A percentile compares a stretch with the other conserved stretches of the same genome.
Conservation (phyloP, 37 sponge, comb jelly and placozoan species). For the Mnemiopsis leidyi region DNA sequence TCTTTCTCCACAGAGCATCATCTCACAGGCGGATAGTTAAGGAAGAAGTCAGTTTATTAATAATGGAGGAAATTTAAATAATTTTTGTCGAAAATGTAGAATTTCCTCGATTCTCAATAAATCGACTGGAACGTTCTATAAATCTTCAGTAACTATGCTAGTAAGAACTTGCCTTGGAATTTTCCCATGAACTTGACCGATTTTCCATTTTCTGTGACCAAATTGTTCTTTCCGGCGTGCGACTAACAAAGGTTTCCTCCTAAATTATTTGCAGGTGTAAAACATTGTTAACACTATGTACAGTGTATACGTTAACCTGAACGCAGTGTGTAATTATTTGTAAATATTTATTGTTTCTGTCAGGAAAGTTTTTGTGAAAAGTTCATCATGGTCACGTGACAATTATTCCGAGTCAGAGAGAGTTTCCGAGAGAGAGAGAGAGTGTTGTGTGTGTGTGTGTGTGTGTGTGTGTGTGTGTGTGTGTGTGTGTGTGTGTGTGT, state of each 20-base stretch:
- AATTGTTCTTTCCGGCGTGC: neutral
- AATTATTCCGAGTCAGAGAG: no score
- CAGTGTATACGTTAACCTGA: no score
- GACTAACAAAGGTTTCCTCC: neutral
- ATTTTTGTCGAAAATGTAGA: neutral
- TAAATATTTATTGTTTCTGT: no score
- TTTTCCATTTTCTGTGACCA: neutral
- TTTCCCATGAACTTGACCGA: neutral
- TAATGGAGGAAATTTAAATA: neutral
- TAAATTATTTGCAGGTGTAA: neutral
- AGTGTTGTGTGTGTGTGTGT: no score
- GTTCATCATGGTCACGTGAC: no score
- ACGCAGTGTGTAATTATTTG: no score
- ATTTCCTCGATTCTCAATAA: neutral
- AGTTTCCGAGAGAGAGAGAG: no score
- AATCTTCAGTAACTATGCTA: neutral
- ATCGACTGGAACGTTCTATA: no score
- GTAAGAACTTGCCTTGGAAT: neutral
- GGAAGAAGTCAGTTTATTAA: neutral
- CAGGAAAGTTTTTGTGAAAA: no score
- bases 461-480: no score
- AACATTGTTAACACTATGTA: neutral
- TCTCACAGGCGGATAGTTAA: neutral
- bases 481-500: no score
- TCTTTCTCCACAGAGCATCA: neutral